Evolutionary conservation across 1,140 invertebrate species (phyloP), one percentile per base, ranked within the genome.

Genomic region (Nymphalis io): DNA sequence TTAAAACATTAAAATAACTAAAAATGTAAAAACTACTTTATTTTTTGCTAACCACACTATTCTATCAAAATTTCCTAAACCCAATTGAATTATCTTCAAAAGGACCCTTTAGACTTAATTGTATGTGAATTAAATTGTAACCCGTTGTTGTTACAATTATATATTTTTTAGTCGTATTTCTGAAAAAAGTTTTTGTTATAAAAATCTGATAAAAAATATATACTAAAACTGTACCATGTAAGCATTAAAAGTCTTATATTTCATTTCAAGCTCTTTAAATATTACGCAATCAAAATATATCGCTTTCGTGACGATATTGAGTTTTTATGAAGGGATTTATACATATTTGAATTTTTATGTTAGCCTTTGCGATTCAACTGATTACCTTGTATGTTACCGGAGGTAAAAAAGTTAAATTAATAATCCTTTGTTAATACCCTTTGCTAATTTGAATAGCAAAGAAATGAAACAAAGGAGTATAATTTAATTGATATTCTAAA

Each of bases 281-380:
- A 53, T 58, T 39, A 65, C 38, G 21, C 40, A 58, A 65, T 65
- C 63, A 51, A 57, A 42, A 57, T 55, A 58, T 65, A 58, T 58
- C 21, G 63, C 53, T 57, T 58, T 65, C 63, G 63, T 65, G 53
- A 65, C 38, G 13, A 65, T 53, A 65, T 65, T 57, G 20, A 42
- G 33, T 55, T 57, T 53, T 64, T 58, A 65, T 65, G 38, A 55
- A 57, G n/a, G 61, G 16, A 58, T 62, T 62, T 21, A 27, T 48
- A 62, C 44, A 18, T 27, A 62, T 62, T 62, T 33, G 12, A 44
- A 60, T 60, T 60, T 60, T 27, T 60, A 23, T 23, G 11, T 60
- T 42, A 18, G 23, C 42, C 44, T 46, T 16, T 15, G 8, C 44
- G 44, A 46, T 46, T 46, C 4, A 6, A 16, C 44, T 46, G 15